phyloP scores from a whole-genome alignment of 2,113 vertebrate genomes.

The Paralichthys olivaceus region DNA sequence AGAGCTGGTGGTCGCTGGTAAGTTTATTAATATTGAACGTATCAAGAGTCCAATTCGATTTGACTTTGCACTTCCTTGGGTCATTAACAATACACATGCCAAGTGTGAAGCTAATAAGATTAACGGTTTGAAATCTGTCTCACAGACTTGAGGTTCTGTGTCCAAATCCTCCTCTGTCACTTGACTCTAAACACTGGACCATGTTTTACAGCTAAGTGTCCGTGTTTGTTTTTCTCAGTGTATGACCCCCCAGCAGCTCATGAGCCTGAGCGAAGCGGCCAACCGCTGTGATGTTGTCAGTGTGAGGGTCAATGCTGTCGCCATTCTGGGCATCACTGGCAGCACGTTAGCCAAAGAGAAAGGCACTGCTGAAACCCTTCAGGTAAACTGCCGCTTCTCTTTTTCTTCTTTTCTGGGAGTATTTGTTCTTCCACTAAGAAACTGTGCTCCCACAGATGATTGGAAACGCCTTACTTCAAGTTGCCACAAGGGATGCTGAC shows the following conservation, averaged over 20 bases:
- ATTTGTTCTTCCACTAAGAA: slow-evolving; percentile 22
- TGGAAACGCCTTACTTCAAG: slow-evolving; percentile 90
- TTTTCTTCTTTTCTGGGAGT: not conserved
- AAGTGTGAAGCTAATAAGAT: no score
- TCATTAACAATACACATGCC: no score
- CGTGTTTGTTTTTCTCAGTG: slow-evolving; percentile 78
- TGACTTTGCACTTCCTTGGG: no score
- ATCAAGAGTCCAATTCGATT: no score
- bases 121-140: no score
- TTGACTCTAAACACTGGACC: slow-evolving; percentile 1
- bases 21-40: no score
- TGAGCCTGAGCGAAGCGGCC: slow-evolving; percentile 89
- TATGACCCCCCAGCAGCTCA: slow-evolving; percentile 90
- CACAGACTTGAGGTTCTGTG: not conserved
- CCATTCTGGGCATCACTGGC: slow-evolving; percentile 95
- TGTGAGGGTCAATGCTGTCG: slow-evolving; percentile 90
- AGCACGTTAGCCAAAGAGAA: slow-evolving; percentile 90
- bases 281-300: slow-evolving; percentile 85
- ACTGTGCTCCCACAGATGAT: slow-evolving; percentile 84
- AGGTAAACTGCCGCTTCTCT: slow-evolving; percentile 81
- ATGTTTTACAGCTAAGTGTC: not conserved
- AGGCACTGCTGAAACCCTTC: slow-evolving; percentile 87
- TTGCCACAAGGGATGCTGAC: slow-evolving; percentile 87
- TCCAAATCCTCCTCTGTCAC: not conserved
- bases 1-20: no score